Conservation (phyloP, 2,888 invertebrate species). For the Diplolepis rosae region DNA sequence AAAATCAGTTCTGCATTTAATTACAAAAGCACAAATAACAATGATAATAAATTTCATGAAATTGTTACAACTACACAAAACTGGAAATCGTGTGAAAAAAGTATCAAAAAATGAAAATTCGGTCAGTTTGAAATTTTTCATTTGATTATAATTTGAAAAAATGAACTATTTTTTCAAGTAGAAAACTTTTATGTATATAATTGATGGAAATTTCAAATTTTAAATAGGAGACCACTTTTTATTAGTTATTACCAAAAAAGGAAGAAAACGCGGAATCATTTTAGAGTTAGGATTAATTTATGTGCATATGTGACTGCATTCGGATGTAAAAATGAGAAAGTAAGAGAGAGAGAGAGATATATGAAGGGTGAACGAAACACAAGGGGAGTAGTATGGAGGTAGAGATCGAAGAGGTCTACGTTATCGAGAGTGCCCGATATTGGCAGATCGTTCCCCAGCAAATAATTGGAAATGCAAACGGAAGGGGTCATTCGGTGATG, state of each 20-base stretch:
- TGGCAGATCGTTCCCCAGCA: slow-evolving; percentile 72
- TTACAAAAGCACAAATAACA: too few species aligned
- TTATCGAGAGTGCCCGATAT: slow-evolving; percentile 60
- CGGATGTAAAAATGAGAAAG: slow-evolving; percentile 5
- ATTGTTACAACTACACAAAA: too few species aligned
- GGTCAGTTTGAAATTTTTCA: too few species aligned
- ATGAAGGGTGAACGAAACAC: slow-evolving; percentile 15
- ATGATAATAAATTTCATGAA: too few species aligned
- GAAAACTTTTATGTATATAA: background rate
- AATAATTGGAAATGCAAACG: slow-evolving; percentile 74
- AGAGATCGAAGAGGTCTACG: slow-evolving; percentile 27
- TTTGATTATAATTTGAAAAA: too few species aligned
- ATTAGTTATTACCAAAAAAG: slow-evolving; percentile 3
- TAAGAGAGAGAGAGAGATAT: background rate
- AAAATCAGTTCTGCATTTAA: too few species aligned
- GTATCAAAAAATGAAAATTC: too few species aligned
- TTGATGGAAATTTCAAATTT: background rate
- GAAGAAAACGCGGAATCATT: slow-evolving; percentile 11
- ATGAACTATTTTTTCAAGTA: background rate
- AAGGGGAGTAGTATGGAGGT: slow-evolving; percentile 15
- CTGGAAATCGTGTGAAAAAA: too few species aligned
- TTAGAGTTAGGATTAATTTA: slow-evolving; percentile 13
- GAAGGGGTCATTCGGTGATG: slow-evolving; percentile 70
- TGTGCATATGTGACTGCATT: slow-evolving; percentile 21
- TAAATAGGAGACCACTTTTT: background rate